A percentile compares a stretch with the other conserved stretches of the same genome.
phyloP scores from a whole-genome alignment of 2,888 invertebrate species.

The Drosophila tripunctata region DNA sequence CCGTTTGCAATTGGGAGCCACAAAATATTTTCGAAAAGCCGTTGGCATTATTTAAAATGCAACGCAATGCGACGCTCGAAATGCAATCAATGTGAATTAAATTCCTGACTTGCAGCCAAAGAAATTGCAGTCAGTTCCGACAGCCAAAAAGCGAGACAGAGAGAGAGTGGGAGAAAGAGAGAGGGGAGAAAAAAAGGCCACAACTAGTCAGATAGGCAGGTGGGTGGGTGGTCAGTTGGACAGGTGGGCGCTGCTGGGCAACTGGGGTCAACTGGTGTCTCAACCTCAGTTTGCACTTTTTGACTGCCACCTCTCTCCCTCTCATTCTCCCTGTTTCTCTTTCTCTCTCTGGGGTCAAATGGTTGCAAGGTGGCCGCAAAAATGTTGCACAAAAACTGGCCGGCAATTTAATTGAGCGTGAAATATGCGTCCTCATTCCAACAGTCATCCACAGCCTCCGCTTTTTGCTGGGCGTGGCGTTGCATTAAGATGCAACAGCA shows the following conservation, averaged over 20 bases:
- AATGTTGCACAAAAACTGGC: constrained; percentile 57
- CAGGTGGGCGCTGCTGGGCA: constrained; percentile 1
- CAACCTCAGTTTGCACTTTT: constrained; percentile 33
- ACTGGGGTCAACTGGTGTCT: constrained; percentile 5
- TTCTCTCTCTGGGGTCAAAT: constrained; percentile 8
- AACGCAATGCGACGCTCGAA: constrained; percentile 77
- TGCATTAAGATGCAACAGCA: neutral
- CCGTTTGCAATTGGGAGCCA: constrained; percentile 35
- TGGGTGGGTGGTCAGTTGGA: neutral
- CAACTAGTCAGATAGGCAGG: constrained; percentile 19
- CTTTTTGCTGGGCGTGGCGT: constrained; percentile 11
- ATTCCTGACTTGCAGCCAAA: constrained; percentile 67
- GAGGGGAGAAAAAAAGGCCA: neutral
- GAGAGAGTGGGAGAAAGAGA: neutral
- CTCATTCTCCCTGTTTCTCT: neutral
- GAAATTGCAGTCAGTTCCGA: constrained; percentile 44
- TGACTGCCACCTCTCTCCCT: constrained; percentile 9
- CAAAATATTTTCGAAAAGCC: constrained; percentile 74
- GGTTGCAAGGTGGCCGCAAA: constrained; percentile 32
- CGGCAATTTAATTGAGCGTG: constrained; percentile 72
- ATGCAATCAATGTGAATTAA: constrained; percentile 77
- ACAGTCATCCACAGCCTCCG: neutral
- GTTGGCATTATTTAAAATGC: constrained; percentile 79
- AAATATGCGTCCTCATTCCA: constrained; percentile 52
- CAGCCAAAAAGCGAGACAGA: neutral